Evolutionary conservation across 2,797 vertebrate species (phyloP).

Genomic region (Oceanodroma leucorhoa): DNA sequence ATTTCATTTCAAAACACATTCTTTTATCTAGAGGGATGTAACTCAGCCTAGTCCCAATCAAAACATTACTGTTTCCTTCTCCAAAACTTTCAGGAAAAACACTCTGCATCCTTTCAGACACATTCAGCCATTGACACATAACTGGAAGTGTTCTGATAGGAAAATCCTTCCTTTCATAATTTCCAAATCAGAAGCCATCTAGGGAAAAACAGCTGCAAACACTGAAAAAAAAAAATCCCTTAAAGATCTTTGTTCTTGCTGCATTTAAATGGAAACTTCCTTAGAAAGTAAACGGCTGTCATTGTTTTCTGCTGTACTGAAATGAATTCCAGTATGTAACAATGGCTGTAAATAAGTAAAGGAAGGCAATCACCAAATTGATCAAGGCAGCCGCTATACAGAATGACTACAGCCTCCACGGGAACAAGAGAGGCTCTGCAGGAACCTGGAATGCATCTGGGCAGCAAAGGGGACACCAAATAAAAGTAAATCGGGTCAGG

Average conservation of each 20-base stretch:
- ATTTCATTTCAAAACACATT: not conserved
- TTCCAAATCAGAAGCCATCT: not conserved
- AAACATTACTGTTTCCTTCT: conserved; percentile 49
- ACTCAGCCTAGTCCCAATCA: not conserved
- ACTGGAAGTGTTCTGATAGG: not conserved
- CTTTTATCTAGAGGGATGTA: conserved; percentile 42
- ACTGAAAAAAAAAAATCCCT: not conserved
- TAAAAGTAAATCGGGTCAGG: not conserved
- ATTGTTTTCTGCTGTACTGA: not conserved
- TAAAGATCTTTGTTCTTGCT: not conserved
- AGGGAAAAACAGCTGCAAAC: not conserved
- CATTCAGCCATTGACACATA: not conserved
- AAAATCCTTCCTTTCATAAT: not conserved
- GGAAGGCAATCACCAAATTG: not conserved
- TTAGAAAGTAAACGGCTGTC: not conserved
- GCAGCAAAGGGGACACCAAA: not conserved
- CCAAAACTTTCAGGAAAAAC: conserved; percentile 51
- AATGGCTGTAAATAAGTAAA: not conserved
- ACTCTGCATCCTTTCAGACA: not conserved
- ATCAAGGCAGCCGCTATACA: rapidly evolving
- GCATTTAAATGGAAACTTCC: not conserved
- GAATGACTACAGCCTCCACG: rapidly evolving
- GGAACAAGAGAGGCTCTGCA: not conserved
- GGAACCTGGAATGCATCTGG: not conserved
- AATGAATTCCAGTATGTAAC: not conserved